Conservation (phyloP, 2,113 vertebrate species). For the Ammospiza caudacuta region DNA sequence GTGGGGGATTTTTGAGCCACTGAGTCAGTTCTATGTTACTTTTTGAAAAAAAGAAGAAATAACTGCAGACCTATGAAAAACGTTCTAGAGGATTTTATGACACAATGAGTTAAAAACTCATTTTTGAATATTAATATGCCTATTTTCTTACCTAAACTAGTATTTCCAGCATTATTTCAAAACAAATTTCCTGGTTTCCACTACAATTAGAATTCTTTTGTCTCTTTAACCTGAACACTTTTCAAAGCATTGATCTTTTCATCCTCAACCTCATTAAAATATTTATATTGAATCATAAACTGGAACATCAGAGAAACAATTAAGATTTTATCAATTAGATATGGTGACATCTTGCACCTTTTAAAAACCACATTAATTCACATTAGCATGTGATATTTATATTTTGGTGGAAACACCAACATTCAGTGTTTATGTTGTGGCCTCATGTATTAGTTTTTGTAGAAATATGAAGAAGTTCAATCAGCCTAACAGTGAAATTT, state of each 20-base stretch:
- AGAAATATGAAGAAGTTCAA: background rate
- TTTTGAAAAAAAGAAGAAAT: background rate
- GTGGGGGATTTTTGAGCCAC: background rate
- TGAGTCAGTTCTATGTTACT: background rate
- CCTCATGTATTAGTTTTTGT: background rate
- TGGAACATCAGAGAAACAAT: background rate
- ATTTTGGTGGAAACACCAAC: background rate
- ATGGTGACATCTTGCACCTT: background rate
- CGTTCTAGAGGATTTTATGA: background rate
- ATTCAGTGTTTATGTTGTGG: background rate
- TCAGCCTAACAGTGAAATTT: background rate
- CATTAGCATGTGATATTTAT: background rate
- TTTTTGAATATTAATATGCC: background rate
- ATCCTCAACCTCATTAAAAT: background rate
- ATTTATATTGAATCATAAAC: background rate
- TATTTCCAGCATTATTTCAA: background rate
- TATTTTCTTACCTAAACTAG: background rate
- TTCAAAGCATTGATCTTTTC: background rate
- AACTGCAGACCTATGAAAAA: background rate
- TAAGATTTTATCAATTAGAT: background rate
- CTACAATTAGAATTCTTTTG: background rate
- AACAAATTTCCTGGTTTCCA: background rate
- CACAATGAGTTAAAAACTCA: background rate
- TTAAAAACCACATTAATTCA: background rate
- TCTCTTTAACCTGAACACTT: background rate